Percentiles rank a stretch among this genome's conserved stretches.
These are phyloP conservation scores for Virgularia gustaviana DNA, from an alignment of 92 coral and sea anemone genomes.

Conservation along the genomic window DNA sequence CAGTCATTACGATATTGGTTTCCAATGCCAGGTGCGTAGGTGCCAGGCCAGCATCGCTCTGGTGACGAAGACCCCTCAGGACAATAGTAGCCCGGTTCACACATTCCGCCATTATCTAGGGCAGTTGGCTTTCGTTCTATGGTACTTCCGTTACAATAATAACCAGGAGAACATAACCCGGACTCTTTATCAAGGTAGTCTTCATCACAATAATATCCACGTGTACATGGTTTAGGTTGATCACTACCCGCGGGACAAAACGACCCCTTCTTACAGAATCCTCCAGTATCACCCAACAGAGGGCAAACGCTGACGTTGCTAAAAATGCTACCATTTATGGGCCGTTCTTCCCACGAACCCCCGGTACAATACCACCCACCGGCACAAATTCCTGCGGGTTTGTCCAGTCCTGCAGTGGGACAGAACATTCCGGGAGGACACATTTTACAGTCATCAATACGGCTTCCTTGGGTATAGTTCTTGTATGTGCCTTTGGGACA, in stretches of 20 bases:
- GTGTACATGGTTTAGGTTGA: constrained; percentile 86
- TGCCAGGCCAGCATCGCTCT: constrained; percentile 80
- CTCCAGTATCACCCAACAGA: constrained; percentile 85
- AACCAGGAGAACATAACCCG: constrained; percentile 82
- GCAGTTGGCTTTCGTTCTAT: constrained; percentile 70
- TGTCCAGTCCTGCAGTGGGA: constrained; percentile 65
- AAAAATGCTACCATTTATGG: constrained; percentile 68
- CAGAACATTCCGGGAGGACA: constrained; percentile 94
- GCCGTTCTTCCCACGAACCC: constrained; percentile 92
- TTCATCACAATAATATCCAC: constrained; percentile 78
- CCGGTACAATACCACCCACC: constrained; percentile 96
- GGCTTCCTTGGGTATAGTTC: constrained; percentile 77
- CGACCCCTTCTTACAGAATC: constrained; percentile 83
- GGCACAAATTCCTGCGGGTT: constrained; percentile 80
- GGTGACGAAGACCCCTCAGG: constrained; percentile 83
- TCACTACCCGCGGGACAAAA: constrained; percentile 91
- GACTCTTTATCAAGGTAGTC: constrained; percentile 76
- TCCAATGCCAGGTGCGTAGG: constrained; percentile 80
- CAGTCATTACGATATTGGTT: constrained; percentile 93
- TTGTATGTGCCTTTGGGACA: constrained; percentile 96
- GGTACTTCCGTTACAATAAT: constrained; percentile 97
- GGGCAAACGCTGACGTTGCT: constrained; percentile 86
- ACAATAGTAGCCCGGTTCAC: constrained; percentile 89
- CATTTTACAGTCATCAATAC: constrained; percentile 71
- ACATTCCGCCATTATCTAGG: constrained; percentile 77